These are phyloP conservation scores for Limenitis arthemis DNA, from an alignment of 2,888 invertebrate genomes.

Conservation along the genomic window DNA sequence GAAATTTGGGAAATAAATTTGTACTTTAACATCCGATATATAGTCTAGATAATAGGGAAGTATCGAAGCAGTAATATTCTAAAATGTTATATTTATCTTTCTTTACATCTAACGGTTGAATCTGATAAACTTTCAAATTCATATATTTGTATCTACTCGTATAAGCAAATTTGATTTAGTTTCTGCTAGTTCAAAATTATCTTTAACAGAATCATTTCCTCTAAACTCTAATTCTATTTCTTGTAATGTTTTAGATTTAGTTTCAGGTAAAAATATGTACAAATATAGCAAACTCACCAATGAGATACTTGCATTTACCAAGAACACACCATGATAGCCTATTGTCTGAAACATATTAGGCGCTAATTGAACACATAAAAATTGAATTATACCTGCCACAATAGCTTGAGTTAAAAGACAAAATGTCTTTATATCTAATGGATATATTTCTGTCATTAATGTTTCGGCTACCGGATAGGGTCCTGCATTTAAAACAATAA, in stretches of 20 bases:
- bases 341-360: slow-evolving; percentile 21
- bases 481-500: slow-evolving; percentile 21
- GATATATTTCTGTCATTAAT: slow-evolving; percentile 27
- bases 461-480: slow-evolving; percentile 29
- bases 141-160: too few relatives aligned
- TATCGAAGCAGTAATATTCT: too few relatives aligned
- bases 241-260: slow-evolving; percentile 28
- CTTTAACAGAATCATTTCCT: slow-evolving; percentile 15
- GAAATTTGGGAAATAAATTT: too few relatives aligned
- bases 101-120: too few relatives aligned
- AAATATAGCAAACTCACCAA: slow-evolving; percentile 23
- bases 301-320: slow-evolving; percentile 21
- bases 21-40: too few relatives aligned
- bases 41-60: too few relatives aligned
- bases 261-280: slow-evolving; percentile 30
- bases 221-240: slow-evolving; percentile 26
- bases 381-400: slow-evolving; percentile 19
- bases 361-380: slow-evolving; percentile 24
- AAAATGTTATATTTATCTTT: too few relatives aligned
- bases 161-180: background rate
- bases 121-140: too few relatives aligned
- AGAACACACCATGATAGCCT: slow-evolving; percentile 29
- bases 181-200: slow-evolving; percentile 1
- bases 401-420: slow-evolving; percentile 20
- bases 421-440: slow-evolving; percentile 27